Evolutionary conservation across 2,113 vertebrate genomes (phyloP).

Genomic region (Leptobrachium ailaonicum): DNA sequence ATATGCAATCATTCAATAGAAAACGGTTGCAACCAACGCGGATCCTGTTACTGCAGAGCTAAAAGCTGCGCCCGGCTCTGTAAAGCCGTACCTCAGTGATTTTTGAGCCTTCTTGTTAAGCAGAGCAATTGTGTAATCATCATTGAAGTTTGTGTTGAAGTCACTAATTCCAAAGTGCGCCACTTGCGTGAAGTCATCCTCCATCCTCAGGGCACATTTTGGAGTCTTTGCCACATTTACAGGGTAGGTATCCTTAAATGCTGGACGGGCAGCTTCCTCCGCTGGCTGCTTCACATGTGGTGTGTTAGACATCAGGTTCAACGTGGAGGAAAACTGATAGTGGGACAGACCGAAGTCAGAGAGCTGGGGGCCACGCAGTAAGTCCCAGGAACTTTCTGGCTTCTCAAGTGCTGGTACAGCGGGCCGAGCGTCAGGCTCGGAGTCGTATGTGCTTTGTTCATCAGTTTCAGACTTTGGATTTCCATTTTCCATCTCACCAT

Average conservation of each 20-base stretch:
- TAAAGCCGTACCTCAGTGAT: conserved; percentile 59
- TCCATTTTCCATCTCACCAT: conserved; percentile 32
- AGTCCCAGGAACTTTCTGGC: conserved; percentile 43
- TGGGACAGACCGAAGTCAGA: conserved; percentile 88
- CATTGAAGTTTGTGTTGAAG: conserved; percentile 79
- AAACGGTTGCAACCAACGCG: too few species aligned
- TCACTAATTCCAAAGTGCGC: conserved; percentile 84
- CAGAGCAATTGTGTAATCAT: conserved; percentile 85
- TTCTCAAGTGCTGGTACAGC: not conserved
- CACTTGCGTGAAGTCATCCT: conserved; percentile 75
- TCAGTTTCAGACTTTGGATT: not conserved
- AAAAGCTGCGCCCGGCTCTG: too few species aligned
- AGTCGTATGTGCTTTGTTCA: conserved; percentile 23
- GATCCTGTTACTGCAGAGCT: too few species aligned
- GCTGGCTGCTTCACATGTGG: rapidly evolving
- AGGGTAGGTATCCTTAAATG: not conserved
- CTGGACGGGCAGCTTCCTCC: conserved; percentile 4
- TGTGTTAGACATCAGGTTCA: conserved; percentile 28
- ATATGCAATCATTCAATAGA: too few species aligned
- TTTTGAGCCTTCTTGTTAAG: conserved; percentile 63
- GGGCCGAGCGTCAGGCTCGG: not conserved
- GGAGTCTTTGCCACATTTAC: conserved; percentile 71
- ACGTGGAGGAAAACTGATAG: conserved; percentile 65
- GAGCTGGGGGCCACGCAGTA: conserved; percentile 72
- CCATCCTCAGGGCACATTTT: conserved; percentile 68